phyloP scores from a whole-genome alignment of 2,113 vertebrate genomes.

The Bombycilla garrulus region DNA sequence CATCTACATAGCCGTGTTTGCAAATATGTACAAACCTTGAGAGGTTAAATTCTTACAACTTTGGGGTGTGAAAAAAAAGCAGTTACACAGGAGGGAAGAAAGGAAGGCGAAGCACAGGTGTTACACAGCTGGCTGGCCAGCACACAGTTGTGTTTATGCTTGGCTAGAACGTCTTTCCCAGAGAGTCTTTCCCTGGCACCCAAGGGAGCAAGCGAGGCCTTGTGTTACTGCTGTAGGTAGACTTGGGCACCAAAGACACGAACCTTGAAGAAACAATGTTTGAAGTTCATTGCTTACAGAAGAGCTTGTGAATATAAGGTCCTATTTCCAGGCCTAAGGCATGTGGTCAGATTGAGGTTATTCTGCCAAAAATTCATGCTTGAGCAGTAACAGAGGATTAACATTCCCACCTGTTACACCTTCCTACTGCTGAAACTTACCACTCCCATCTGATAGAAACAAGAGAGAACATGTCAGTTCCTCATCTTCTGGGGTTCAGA shows the following conservation, averaged over 20 bases:
- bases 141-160: not conserved
- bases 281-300: not conserved
- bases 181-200: not conserved
- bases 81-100: not conserved
- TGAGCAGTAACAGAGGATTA: not conserved
- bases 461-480: not conserved
- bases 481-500: not conserved
- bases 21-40: not conserved
- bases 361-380: not conserved
- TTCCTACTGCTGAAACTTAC: not conserved
- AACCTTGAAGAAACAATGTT: not conserved
- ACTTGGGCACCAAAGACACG: not conserved
- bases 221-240: not conserved
- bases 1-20: not conserved
- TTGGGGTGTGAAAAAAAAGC: accelerated
- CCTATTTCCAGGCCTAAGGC: not conserved
- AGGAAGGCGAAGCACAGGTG: not conserved
- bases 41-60: not conserved
- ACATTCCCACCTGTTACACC: not conserved
- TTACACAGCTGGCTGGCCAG: not conserved
- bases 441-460: not conserved
- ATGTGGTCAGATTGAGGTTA: not conserved
- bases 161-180: not conserved
- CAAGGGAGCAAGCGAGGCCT: accelerated
- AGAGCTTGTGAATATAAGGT: not conserved